Evolutionary conservation across 2,797 vertebrate species (phyloP), one percentile per base, ranked within the genome.

Genomic region (Crocidura indochinensis): DNA sequence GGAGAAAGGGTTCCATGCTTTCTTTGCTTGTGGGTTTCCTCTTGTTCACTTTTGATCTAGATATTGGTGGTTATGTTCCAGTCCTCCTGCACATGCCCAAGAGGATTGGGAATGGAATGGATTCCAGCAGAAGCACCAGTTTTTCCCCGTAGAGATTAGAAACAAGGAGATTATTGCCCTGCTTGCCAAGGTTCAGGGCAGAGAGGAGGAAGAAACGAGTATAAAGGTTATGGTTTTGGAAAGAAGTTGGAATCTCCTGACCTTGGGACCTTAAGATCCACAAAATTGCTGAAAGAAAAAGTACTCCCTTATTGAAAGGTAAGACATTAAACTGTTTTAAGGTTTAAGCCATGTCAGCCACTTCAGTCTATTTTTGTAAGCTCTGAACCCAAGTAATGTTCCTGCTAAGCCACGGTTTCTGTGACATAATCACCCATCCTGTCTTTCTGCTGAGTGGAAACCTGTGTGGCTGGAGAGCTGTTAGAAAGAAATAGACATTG

Each of bases 181-280:
- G 94, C 94, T 93, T 94, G 69, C 93, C 94, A 53, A 95, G 96
- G 93, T 92, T 96, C 96, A 96, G 96, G 95, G 94, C 95, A 96
- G 95, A 95, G 95, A 95, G 93, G 87, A 94, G 96, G 95, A 96
- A 96, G 95, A 96, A 93, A 91, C 95, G 69, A 97, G 94, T 95
- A 78, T 93, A 97, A 95, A 94, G 88, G 92, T 96, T 97, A 92
- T 96, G 95, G 94, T 96, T 96, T 96, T 96, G 95, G 77, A 96
- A 96, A 95, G 96, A 96, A 96, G 95, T 95, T 96, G 95, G 95
- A 95, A 87, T 94, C 96, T 95, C 93, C 96, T 94, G 94, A 95
- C 93, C 90, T 84, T 95, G 95, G 94, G 90, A 96, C 96, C 81
- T 96, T 96, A 96, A 91, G 96, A 95, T 84, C 94, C 95, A 92